A percentile compares a stretch with the other conserved stretches of the same genome.
phyloP scores from a whole-genome alignment of 1,140 invertebrate species.

The Meloidogyne floridensis region DNA sequence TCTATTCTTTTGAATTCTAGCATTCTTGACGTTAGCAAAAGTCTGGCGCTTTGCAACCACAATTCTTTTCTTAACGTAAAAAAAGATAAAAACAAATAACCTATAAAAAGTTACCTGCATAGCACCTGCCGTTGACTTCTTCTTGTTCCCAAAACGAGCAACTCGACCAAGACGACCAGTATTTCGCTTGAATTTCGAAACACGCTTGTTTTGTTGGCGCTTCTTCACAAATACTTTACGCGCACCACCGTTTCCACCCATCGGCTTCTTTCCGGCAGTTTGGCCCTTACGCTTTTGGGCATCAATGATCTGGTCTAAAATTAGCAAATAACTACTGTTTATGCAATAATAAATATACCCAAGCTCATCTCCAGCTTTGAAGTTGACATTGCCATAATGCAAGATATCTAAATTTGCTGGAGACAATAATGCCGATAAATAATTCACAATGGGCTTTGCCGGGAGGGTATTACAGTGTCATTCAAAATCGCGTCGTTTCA shows the following conservation, averaged over 20 bases:
- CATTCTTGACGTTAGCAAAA: background rate
- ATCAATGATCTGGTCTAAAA: constrained; percentile 42
- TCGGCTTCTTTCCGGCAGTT: background rate
- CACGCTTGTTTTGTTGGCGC: background rate
- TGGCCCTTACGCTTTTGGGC: constrained; percentile 31
- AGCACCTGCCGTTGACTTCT: background rate
- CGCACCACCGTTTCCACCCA: background rate
- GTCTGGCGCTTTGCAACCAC: background rate
- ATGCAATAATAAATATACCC: background rate
- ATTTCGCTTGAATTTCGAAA: background rate
- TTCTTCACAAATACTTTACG: background rate
- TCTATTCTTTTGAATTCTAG: background rate
- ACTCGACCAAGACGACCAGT: background rate
- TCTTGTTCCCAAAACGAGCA: background rate
- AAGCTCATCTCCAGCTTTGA: constrained; percentile 33
- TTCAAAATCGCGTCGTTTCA: background rate
- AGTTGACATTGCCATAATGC: constrained; percentile 8
- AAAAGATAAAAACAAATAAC: background rate
- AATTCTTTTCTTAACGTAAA: background rate
- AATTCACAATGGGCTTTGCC: background rate
- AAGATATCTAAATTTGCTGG: constrained; percentile 17
- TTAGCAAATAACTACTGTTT: too few relatives aligned
- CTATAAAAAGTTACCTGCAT: too few relatives aligned
- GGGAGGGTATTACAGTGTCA: background rate
- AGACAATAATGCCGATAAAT: background rate